A percentile compares a stretch with the other conserved stretches of the same genome.
These are phyloP conservation scores for Salvator merianae DNA, from an alignment of 2,113 vertebrate species.

Conservation along the genomic window DNA sequence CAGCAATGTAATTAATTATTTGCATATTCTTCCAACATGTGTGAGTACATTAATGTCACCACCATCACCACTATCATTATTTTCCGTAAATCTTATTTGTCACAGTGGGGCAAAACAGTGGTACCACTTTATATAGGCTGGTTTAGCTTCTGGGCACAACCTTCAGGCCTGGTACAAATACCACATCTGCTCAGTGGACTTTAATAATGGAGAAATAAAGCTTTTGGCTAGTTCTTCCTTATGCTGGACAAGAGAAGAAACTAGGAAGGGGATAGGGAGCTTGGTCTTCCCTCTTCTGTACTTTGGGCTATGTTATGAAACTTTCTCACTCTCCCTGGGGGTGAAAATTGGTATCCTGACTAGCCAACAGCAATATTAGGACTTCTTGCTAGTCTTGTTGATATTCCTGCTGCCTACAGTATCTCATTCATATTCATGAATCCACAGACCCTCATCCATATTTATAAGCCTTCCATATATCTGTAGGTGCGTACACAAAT, in stretches of 20 bases:
- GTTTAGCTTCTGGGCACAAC: background rate
- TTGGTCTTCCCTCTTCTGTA: conserved; percentile 21
- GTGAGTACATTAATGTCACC: background rate
- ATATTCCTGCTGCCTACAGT: conserved; percentile 68
- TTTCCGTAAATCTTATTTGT: background rate
- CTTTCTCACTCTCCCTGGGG: background rate
- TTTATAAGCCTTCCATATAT: conserved; percentile 56
- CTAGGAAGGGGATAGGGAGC: background rate
- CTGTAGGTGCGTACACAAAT: background rate
- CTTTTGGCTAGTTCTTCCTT: background rate
- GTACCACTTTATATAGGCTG: rapidly evolving
- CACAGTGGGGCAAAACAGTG: background rate
- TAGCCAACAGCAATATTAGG: conserved; percentile 65
- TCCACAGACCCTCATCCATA: conserved; percentile 60
- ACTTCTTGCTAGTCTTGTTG: conserved; percentile 46
- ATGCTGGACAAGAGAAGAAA: background rate
- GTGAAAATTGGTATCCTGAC: background rate
- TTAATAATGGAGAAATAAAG: background rate
- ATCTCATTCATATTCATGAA: conserved; percentile 71
- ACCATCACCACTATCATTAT: background rate
- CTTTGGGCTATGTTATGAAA: conserved; percentile 16
- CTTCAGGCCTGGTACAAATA: background rate
- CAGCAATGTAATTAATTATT: background rate
- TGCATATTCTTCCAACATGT: background rate
- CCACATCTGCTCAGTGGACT: background rate